Evolutionary conservation across 2,113 vertebrate genomes (phyloP).

Genomic region (Isurus oxyrinchus): DNA sequence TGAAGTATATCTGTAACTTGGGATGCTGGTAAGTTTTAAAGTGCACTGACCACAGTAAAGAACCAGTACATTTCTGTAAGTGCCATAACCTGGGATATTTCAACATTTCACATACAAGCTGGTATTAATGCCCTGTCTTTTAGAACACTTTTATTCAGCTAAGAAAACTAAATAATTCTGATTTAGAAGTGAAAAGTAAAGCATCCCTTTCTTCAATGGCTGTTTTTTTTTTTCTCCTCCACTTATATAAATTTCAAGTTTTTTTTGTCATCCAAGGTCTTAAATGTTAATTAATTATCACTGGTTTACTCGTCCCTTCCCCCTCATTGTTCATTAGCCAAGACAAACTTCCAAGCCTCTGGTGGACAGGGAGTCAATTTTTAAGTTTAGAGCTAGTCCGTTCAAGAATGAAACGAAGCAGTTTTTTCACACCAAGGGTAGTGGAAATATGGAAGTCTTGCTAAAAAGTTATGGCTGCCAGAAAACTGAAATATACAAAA

Average conservation of each 20-base stretch:
- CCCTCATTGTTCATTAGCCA: neutral
- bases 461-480: too few species aligned
- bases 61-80: too few species aligned
- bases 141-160: neutral
- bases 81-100: too few species aligned
- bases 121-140: too few species aligned
- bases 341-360: neutral
- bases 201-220: neutral
- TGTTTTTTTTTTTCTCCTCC: too few species aligned
- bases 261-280: too few species aligned
- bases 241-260: neutral
- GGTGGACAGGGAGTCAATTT: neutral
- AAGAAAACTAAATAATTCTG: neutral
- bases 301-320: neutral
- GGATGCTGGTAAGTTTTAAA: neutral
- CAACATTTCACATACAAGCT: too few species aligned
- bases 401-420: neutral
- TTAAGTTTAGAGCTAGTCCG: too few species aligned
- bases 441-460: too few species aligned
- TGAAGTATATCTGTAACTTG: neutral
- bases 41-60: neutral
- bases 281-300: neutral
- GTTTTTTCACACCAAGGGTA: neutral
- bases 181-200: neutral
- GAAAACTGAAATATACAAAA: too few species aligned